Percentiles rank a stretch among this genome's conserved stretches.
These are phyloP conservation scores for Paedocypris sp. DNA, from an alignment of 2,113 vertebrate species.

Conservation along the genomic window DNA sequence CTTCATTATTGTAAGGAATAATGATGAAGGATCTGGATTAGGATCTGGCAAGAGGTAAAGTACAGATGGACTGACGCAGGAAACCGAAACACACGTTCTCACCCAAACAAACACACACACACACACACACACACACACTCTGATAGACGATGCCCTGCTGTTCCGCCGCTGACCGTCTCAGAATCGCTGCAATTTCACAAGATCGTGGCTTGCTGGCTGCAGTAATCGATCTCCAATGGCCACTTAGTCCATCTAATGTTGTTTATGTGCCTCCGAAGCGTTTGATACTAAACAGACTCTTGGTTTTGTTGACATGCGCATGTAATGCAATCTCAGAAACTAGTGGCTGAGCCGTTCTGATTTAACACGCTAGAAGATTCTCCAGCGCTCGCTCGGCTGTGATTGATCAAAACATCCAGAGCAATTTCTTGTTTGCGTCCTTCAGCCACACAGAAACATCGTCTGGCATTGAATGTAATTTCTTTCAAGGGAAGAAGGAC, in stretches of 20 bases:
- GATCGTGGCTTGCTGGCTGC: background rate
- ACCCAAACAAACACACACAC: conserved; percentile 6
- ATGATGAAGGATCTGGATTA: conserved; percentile 37
- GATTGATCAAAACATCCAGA: conserved; percentile 5
- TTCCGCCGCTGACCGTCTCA: conserved; percentile 4
- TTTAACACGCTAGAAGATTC: background rate
- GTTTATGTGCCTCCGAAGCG: background rate
- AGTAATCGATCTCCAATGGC: background rate
- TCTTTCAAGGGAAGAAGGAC: background rate
- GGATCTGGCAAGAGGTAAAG: conserved; percentile 28
- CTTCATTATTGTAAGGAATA: conserved; percentile 38
- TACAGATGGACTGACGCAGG: conserved; percentile 25
- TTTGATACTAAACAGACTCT: background rate
- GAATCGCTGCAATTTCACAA: background rate
- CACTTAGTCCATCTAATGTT: background rate
- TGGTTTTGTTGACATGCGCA: background rate
- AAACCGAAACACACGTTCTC: conserved; percentile 10
- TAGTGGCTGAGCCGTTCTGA: background rate
- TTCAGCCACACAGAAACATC: background rate
- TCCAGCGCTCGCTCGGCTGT: background rate
- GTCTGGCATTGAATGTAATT: background rate
- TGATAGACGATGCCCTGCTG: conserved; percentile 6
- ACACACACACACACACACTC: too few relatives aligned
- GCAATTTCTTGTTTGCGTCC: background rate
- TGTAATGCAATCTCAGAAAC: background rate